Evolutionary conservation across 2,797 vertebrate species (phyloP).

Genomic region (Liasis olivaceus): DNA sequence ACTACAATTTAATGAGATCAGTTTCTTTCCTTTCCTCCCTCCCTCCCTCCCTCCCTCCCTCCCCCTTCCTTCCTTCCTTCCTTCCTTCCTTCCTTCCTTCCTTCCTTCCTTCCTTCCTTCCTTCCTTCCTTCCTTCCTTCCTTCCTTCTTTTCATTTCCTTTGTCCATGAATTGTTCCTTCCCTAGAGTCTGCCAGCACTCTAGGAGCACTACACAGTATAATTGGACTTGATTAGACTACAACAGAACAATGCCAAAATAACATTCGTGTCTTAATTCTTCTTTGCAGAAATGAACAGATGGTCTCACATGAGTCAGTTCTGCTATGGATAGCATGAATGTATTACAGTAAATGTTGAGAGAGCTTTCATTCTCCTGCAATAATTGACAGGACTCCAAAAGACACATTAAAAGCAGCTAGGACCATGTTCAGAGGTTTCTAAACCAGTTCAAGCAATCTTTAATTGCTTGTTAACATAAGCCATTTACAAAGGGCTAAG

Average conservation of each 20-base stretch:
- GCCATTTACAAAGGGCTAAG: constrained; percentile 33
- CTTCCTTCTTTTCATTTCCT: not conserved
- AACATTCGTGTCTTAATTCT: not conserved
- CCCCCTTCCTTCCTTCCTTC: too few species aligned
- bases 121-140: not conserved
- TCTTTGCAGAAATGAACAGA: constrained; percentile 1
- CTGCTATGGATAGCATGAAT: constrained; percentile 10
- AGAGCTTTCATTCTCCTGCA: not conserved
- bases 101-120: not conserved
- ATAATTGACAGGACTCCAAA: constrained; percentile 36
- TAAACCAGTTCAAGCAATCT: constrained; percentile 31
- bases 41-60: too few species aligned
- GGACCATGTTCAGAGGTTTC: constrained; percentile 2
- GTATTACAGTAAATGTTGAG: constrained; percentile 2
- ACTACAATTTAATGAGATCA: not conserved
- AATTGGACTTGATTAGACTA: not conserved
- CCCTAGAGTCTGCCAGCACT: not conserved
- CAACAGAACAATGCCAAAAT: not conserved
- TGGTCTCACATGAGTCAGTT: not conserved
- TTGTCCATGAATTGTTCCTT: not conserved
- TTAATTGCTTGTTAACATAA: constrained; percentile 51
- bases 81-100: too few species aligned
- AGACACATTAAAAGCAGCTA: constrained; percentile 7
- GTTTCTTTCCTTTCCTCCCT: not conserved
- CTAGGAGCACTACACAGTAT: not conserved